These are phyloP conservation scores for Mesocentrotus franciscanus DNA, from an alignment of 53 echinoderm and acorn worm genomes.

Conservation along the genomic window DNA sequence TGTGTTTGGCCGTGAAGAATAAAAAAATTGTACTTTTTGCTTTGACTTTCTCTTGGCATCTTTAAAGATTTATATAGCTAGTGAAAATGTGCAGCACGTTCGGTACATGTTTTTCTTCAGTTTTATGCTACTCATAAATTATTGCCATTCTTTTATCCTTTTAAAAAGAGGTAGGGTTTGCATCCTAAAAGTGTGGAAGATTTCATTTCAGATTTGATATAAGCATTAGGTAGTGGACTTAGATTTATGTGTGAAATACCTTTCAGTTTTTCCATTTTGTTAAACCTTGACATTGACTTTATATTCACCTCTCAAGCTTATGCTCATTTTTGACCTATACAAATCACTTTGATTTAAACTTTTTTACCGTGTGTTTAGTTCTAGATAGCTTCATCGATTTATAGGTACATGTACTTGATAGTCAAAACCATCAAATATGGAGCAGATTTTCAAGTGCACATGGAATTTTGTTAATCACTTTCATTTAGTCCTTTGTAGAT, in stretches of 20 bases:
- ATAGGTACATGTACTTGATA: too few relatives aligned
- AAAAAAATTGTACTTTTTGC: not conserved
- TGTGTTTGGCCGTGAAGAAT: not conserved
- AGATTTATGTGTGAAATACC: not conserved
- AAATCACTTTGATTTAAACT: not conserved
- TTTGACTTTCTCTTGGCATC: not conserved
- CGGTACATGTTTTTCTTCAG: not conserved
- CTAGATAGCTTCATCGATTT: too few relatives aligned
- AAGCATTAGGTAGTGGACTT: not conserved
- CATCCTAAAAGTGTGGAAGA: not conserved
- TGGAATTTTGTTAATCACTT: not conserved
- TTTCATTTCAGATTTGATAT: not conserved
- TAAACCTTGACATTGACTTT: too few relatives aligned
- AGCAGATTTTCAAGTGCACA: too few relatives aligned
- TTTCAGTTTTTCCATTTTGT: not conserved
- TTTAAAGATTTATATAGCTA: not conserved
- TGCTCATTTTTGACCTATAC: too few relatives aligned
- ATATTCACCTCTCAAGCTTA: too few relatives aligned
- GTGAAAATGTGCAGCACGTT: not conserved
- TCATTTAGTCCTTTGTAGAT: not conserved
- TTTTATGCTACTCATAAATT: not conserved
- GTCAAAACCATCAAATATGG: too few relatives aligned
- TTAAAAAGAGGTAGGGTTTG: not conserved
- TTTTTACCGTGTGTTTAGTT: not conserved
- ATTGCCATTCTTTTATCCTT: not conserved